A percentile compares a stretch with the other conserved stretches of the same genome.
Conservation (phyloP, 2,113 vertebrate species). For the Leptodactylus fuscus region DNA sequence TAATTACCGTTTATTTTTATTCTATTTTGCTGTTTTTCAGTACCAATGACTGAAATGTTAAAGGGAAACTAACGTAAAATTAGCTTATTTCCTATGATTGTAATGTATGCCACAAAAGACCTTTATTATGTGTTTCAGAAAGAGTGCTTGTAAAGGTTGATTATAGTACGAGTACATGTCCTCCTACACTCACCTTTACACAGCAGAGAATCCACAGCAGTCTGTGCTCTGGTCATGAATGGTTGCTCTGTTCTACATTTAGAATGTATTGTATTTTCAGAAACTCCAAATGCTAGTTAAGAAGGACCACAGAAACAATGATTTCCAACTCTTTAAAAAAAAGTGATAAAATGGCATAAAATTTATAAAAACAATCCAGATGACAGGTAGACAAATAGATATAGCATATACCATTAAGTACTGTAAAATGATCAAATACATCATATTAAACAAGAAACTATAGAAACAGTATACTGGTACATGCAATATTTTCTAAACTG, state of each 20-base stretch:
- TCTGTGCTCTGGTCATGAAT: neutral
- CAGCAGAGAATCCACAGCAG: neutral
- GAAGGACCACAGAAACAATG: neutral
- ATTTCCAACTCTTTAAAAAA: neutral
- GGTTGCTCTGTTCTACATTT: neutral
- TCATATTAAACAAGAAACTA: too few relatives aligned
- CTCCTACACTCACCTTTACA: neutral
- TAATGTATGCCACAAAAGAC: neutral
- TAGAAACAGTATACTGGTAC: too few relatives aligned
- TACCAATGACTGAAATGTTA: conserved; percentile 17
- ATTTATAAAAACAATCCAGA: too few relatives aligned
- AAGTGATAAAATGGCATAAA: neutral
- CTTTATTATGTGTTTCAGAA: conserved; percentile 17
- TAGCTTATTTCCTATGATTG: neutral
- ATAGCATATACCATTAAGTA: neutral
- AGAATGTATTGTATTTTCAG: neutral
- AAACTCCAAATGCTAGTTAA: neutral
- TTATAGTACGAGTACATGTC: conserved; percentile 13
- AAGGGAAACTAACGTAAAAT: conserved; percentile 31
- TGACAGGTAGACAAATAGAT: neutral
- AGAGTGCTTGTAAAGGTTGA: neutral
- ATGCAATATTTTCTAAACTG: too few relatives aligned
- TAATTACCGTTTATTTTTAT: conserved; percentile 41
- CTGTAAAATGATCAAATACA: too few relatives aligned
- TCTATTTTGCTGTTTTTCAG: conserved; percentile 44